Percentiles rank a stretch among this genome's conserved stretches.
These are phyloP conservation scores for Theocolax elegans DNA, from an alignment of 1,140 invertebrate species.

Conservation along the genomic window DNA sequence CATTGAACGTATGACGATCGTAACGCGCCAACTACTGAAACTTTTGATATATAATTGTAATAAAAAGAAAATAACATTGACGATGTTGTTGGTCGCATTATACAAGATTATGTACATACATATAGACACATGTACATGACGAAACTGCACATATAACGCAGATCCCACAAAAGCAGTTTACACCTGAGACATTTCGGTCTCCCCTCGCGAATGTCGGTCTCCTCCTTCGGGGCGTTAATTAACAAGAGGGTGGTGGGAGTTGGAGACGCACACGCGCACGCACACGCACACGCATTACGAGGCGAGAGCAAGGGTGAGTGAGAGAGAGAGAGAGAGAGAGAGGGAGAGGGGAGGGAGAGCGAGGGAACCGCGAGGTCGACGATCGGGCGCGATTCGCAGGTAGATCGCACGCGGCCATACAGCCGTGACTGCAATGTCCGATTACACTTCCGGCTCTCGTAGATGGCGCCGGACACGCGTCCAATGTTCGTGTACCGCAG, in stretches of 20 bases:
- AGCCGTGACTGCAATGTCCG: constrained; percentile 51
- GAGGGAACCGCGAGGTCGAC: constrained; percentile 42
- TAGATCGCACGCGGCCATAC: constrained; percentile 41
- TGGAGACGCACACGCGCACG: constrained; percentile 5
- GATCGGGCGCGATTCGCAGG: constrained; percentile 47
- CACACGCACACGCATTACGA: not conserved
- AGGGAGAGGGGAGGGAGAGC: too few species aligned
- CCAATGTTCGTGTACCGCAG: not conserved
- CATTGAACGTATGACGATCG: too few species aligned
- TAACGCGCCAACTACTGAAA: too few species aligned
- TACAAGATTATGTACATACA: too few species aligned
- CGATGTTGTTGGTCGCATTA: too few species aligned
- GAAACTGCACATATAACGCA: not conserved
- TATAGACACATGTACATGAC: too few species aligned
- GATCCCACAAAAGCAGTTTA: constrained; percentile 13
- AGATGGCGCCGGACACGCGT: not conserved
- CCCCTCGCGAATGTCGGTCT: too few species aligned
- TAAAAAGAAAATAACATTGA: too few species aligned
- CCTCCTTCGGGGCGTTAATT: constrained; percentile 47
- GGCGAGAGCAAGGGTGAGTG: too few species aligned
- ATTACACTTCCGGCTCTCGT: constrained; percentile 46
- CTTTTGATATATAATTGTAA: too few species aligned
- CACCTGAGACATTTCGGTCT: too few species aligned
- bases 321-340: not conserved
- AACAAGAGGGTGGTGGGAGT: too few species aligned